Evolutionary conservation across 2,888 invertebrate species (phyloP).

Genomic region (Drosophila gaucha): DNA sequence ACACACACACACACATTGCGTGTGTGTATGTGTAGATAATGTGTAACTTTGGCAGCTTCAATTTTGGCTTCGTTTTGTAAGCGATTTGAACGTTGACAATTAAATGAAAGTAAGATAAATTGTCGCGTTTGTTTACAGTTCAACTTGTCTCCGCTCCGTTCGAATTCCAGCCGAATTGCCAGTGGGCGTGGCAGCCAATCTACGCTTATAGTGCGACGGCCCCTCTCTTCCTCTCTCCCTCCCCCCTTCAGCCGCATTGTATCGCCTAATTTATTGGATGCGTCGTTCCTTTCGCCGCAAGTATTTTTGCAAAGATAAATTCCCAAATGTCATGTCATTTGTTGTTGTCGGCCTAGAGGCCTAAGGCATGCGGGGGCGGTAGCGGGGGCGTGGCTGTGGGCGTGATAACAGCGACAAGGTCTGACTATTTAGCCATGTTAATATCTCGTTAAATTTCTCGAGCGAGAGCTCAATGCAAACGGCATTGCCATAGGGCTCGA

Average conservation of each 20-base stretch:
- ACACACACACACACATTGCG: constrained; percentile 7
- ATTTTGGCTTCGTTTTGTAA: constrained; percentile 59
- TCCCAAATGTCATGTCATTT: constrained; percentile 69
- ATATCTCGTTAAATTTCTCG: constrained; percentile 15
- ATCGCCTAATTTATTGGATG: constrained; percentile 66
- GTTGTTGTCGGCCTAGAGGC: constrained; percentile 45
- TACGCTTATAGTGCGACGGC: constrained; percentile 32
- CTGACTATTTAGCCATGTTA: constrained; percentile 33
- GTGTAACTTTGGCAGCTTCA: constrained; percentile 43
- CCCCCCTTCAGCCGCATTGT: constrained; percentile 27
- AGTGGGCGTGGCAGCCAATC: constrained; percentile 47
- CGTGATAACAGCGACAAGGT: constrained; percentile 26
- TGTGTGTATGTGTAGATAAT: constrained; percentile 24
- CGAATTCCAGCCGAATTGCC: constrained; percentile 55
- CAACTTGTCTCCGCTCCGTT: constrained; percentile 65
- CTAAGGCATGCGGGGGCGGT: constrained; percentile 2
- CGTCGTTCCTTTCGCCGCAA: constrained; percentile 58
- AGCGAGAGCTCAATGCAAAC: constrained; percentile 5
- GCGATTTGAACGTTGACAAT: constrained; percentile 78
- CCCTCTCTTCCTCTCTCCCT: too few relatives aligned
- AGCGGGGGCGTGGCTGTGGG: constrained; percentile 3
- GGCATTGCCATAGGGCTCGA: constrained; percentile 10
- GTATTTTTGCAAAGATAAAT: constrained; percentile 72
- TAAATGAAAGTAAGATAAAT: constrained; percentile 82
- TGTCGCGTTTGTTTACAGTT: constrained; percentile 81